A percentile compares a stretch with the other conserved stretches of the same genome.
These are phyloP conservation scores for Ips typographus DNA, from an alignment of 1,140 invertebrate genomes.

Conservation along the genomic window DNA sequence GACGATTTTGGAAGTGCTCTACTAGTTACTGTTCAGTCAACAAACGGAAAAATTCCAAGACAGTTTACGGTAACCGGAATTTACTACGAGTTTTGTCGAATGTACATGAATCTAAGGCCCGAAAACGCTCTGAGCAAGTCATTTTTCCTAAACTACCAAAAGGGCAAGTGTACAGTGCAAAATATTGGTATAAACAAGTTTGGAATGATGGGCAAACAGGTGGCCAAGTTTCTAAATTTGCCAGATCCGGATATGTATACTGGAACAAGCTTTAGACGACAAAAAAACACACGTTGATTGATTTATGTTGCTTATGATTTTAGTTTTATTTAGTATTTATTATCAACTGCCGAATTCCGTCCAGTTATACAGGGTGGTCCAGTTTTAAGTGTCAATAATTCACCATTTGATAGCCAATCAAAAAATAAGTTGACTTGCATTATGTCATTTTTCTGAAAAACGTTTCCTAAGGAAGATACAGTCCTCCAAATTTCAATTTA, in stretches of 20 bases:
- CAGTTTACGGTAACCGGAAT: conserved; percentile 20
- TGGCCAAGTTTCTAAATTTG: conserved; percentile 44
- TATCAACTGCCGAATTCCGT: no score
- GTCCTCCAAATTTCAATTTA: no score
- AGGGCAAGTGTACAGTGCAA: conserved; percentile 45
- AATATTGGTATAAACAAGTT: conserved; percentile 44
- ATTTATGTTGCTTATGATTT: no score
- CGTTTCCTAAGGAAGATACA: no score
- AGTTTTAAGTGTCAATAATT: no score
- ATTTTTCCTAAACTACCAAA: conserved; percentile 41
- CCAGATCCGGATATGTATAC: conserved; percentile 43
- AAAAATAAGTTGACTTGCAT: no score
- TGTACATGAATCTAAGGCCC: neutral
- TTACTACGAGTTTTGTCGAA: conserved; percentile 17
- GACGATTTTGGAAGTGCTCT: conserved; percentile 17
- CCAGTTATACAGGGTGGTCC: no score
- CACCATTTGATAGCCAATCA: no score
- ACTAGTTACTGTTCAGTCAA: conserved; percentile 15
- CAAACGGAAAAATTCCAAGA: conserved; percentile 24
- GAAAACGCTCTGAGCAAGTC: neutral
- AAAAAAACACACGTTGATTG: conserved; percentile 1
- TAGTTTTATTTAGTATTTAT: no score
- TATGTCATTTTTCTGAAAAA: no score
- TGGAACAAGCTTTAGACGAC: conserved; percentile 42
- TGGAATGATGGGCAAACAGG: conserved; percentile 40